These are phyloP conservation scores for Camponotus floridanus DNA, from an alignment of 1,140 invertebrate species.

Conservation along the genomic window DNA sequence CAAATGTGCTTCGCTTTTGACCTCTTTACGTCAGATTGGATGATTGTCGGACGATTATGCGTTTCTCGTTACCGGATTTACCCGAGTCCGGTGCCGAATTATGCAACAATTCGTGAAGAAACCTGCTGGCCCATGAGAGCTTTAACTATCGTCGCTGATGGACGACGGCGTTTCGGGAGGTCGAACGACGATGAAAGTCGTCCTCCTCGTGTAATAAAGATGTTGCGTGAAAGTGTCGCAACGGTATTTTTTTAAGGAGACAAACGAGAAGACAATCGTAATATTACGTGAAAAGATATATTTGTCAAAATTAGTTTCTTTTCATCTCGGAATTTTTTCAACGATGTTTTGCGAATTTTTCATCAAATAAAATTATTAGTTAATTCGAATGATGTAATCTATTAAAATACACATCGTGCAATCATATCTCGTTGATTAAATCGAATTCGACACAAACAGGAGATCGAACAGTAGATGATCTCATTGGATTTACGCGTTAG, in stretches of 20 bases:
- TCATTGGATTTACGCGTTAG: constrained; percentile 22
- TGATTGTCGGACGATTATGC: constrained; percentile 21
- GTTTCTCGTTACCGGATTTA: constrained; percentile 35
- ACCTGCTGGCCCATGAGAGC: not conserved
- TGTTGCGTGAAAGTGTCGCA: constrained; percentile 54
- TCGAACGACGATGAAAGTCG: constrained; percentile 54
- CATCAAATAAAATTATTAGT: not conserved
- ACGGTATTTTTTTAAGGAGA: constrained; percentile 14
- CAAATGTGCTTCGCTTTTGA: not conserved
- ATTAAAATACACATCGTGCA: not conserved
- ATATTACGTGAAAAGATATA: constrained; percentile 24
- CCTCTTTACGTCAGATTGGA: not conserved
- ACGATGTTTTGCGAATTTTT: not conserved
- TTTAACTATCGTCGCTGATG: constrained; percentile 1
- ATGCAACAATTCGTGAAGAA: constrained; percentile 63
- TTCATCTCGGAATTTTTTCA: not conserved
- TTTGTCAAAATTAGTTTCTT: constrained; percentile 17
- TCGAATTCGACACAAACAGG: not conserved
- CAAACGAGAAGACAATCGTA: not conserved
- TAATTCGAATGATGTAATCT: not conserved
- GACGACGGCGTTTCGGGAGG: constrained; percentile 34
- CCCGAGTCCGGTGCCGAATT: constrained; percentile 28
- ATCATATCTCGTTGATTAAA: not conserved
- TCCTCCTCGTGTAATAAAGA: constrained; percentile 2
- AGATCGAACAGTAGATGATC: constrained; percentile 40